A percentile compares a stretch with the other conserved stretches of the same genome.
These are phyloP conservation scores for Hybognathus amarus DNA, from an alignment of 2,797 vertebrate species.

Conservation along the genomic window DNA sequence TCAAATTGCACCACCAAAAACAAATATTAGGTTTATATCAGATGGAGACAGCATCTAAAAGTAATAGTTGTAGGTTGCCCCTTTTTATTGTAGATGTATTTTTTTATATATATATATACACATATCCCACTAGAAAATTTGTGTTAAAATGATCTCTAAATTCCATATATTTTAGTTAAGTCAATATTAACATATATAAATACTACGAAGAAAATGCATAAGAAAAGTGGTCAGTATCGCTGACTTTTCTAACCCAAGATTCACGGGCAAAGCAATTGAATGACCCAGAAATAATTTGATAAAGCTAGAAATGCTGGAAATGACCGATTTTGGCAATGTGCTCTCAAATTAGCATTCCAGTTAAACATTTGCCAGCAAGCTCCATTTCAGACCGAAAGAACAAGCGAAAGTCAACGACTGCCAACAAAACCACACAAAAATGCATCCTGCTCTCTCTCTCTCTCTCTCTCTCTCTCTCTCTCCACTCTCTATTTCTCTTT, in stretches of 20 bases:
- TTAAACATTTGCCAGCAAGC: slow-evolving; percentile 27
- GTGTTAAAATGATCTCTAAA: background rate
- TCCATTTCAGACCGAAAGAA: slow-evolving; percentile 57
- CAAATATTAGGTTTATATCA: background rate
- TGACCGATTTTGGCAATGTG: background rate
- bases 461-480: slow-evolving; percentile 9
- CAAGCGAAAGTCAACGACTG: slow-evolving; percentile 54
- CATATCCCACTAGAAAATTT: background rate
- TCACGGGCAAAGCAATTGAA: background rate
- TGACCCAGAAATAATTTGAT: background rate
- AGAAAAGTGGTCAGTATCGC: background rate
- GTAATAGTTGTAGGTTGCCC: background rate
- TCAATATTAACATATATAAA: background rate
- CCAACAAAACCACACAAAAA: slow-evolving; percentile 54
- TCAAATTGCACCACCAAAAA: no score
- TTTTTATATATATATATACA: background rate
- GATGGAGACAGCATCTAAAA: background rate
- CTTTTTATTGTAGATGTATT: background rate
- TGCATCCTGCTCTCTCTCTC: slow-evolving; percentile 64
- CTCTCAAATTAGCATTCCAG: slow-evolving; percentile 27
- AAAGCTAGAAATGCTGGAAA: slow-evolving; percentile 24
- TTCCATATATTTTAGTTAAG: no score
- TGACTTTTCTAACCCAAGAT: slow-evolving; percentile 8
- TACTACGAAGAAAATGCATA: background rate
- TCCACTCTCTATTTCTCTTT: slow-evolving; percentile 69